A percentile compares a stretch with the other conserved stretches of the same genome.
Evolutionary conservation across 2,888 invertebrate species (phyloP).

Genomic region (Luperina nickerlii): DNA sequence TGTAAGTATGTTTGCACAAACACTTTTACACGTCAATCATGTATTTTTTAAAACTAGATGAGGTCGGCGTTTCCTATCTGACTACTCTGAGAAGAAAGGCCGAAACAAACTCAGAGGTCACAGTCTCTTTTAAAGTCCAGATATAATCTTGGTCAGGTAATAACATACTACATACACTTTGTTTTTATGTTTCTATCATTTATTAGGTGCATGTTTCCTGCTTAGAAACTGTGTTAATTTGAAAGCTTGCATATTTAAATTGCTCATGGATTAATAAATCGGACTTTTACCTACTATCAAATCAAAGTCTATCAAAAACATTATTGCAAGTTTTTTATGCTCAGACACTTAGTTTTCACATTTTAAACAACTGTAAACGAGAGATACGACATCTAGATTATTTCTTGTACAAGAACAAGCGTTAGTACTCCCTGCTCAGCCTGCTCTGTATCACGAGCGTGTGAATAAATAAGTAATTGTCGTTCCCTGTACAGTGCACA

Average conservation of each 20-base stretch:
- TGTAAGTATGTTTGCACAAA: too few relatives aligned
- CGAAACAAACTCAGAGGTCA: too few relatives aligned
- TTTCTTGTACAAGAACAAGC: neutral
- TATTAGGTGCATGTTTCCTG: slow-evolving; percentile 6
- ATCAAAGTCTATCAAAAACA: neutral
- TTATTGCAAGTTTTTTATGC: neutral
- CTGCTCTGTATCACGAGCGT: neutral
- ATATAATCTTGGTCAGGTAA: too few relatives aligned
- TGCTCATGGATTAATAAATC: neutral
- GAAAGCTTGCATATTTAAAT: neutral
- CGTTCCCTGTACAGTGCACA: too few relatives aligned
- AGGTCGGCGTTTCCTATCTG: too few relatives aligned
- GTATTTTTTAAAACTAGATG: too few relatives aligned
- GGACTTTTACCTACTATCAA: neutral
- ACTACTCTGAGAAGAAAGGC: too few relatives aligned
- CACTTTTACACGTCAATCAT: too few relatives aligned
- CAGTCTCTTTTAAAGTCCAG: too few relatives aligned
- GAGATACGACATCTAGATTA: neutral
- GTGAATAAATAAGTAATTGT: neutral
- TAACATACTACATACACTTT: neutral
- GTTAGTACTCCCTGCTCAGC: neutral
- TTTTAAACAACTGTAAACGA: neutral
- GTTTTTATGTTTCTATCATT: slow-evolving; percentile 23
- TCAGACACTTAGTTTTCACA: neutral
- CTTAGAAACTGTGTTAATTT: slow-evolving; percentile 4